Base-by-base conservation (phyloP, 2,888 invertebrate species). In the Drosophila anomalipes region DNA sequence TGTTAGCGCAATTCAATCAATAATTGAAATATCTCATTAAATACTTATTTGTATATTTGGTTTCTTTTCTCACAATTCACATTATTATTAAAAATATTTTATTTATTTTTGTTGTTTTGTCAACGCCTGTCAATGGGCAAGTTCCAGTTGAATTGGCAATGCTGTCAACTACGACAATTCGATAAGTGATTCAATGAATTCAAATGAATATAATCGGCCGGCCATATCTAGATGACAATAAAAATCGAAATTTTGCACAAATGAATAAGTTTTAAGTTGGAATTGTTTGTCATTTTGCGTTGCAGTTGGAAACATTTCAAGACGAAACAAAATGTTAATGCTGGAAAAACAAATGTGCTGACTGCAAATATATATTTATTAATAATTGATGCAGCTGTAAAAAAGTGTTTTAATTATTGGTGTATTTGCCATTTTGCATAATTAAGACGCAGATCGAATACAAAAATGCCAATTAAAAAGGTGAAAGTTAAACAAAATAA, bases 401-500 rank as follows among this genome's bases (percentile, higher is more conserved):
- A 37, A 37, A 37, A 37, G 19, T 37, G 16, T 6, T 37, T 47
- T 4, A 76, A 82, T 87, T 74, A 71, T 75, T 70, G 64, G 47
- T n/a, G 57, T 49, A 53, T 44, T 54, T 32, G 53, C 64, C 19
- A 49, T 49, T 83, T 67, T 68, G 71, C 74, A 70, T 70, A 83
- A 84, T 81, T 73, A 16, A 47, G 7, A 47, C 1, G 4, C 57
- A 60, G 3, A 61, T 65, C 53, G 35, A 49, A 51, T 58, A 12
- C 12, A 4, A 16, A 4, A 16, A 37, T 37, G 63, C 16, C 26
- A 61, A 61, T 62, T 62, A 56, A 60, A 28, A 51, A 35, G 41
- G 52, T 63, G 70, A 85, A 85, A 85, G 82, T 64, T 66, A 54
- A 49, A 51, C 52, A 49, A 53, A 49, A 56, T 28, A 53, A 56